Evolutionary conservation across 2,797 vertebrate genomes (phyloP).

Genomic region (Pseudomugil gertrudae): DNA sequence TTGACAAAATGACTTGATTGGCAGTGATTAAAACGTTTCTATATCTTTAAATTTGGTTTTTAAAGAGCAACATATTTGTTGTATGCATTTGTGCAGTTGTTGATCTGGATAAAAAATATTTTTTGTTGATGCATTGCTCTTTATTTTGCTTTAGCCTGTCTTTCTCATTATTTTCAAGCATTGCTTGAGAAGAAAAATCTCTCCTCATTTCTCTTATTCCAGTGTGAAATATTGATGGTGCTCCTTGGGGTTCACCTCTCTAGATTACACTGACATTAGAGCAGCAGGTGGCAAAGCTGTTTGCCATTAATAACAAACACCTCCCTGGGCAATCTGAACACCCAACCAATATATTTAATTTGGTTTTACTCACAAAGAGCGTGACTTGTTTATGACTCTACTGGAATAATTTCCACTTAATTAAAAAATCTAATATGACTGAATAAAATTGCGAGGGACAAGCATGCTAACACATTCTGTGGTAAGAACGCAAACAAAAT

Average conservation of each 20-base stretch:
- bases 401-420: conserved; percentile 3
- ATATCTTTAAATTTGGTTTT: no score
- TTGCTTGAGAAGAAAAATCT: conserved; percentile 6
- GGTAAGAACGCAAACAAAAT: no score
- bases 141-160: not conserved
- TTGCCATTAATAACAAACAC: conserved; percentile 71
- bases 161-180: not conserved
- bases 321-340: conserved; percentile 41
- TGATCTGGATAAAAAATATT: no score
- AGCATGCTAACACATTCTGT: no score
- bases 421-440: conserved; percentile 2
- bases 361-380: not conserved
- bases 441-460: no score
- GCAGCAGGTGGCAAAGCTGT: conserved; percentile 73
- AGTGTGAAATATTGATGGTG: conserved; percentile 71
- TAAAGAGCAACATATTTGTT: no score
- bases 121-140: not conserved
- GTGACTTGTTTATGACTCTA: not conserved
- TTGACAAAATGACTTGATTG: no score
- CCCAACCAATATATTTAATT: conserved; percentile 13
- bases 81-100: no score
- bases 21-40: no score
- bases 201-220: conserved; percentile 44
- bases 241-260: conserved; percentile 56
- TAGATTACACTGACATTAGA: conserved; percentile 73